Conservation (phyloP, 2,113 vertebrate species). For the Tonatia bakeri region DNA sequence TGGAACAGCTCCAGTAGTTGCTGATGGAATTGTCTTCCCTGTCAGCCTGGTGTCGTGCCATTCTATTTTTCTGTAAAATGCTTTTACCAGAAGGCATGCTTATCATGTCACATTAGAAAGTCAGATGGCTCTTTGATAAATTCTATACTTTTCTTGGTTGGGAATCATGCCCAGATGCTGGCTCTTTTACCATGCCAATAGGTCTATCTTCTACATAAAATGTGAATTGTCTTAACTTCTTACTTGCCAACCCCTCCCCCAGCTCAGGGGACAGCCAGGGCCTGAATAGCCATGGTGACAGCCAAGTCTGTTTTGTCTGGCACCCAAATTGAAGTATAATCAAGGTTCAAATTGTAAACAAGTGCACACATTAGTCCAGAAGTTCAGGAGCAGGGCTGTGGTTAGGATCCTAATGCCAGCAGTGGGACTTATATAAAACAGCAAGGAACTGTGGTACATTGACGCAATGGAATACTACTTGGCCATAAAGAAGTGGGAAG, state of each 20-base stretch:
- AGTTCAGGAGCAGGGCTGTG: background rate
- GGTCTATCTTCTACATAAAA: background rate
- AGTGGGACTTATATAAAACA: background rate
- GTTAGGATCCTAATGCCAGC: background rate
- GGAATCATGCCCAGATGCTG: slow-evolving; percentile 16
- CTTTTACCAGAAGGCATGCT: background rate
- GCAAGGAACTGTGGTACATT: background rate
- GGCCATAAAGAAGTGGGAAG: background rate
- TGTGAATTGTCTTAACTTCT: background rate
- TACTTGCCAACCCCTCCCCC: background rate
- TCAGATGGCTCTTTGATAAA: slow-evolving; percentile 31
- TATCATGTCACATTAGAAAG: slow-evolving; percentile 30
- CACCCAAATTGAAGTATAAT: background rate
- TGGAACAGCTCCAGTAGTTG: background rate
- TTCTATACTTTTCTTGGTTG: background rate
- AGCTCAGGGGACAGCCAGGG: background rate
- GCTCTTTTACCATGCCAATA: background rate
- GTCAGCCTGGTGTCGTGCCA: background rate
- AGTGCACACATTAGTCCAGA: background rate
- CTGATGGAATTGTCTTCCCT: background rate
- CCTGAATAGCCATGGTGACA: background rate
- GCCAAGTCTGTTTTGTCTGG: background rate
- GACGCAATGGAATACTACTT: background rate
- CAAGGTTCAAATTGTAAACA: background rate
- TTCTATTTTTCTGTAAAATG: slow-evolving; percentile 19